phyloP scores from a whole-genome alignment of 2,888 invertebrate species.

The Philopedon plagiatum region DNA sequence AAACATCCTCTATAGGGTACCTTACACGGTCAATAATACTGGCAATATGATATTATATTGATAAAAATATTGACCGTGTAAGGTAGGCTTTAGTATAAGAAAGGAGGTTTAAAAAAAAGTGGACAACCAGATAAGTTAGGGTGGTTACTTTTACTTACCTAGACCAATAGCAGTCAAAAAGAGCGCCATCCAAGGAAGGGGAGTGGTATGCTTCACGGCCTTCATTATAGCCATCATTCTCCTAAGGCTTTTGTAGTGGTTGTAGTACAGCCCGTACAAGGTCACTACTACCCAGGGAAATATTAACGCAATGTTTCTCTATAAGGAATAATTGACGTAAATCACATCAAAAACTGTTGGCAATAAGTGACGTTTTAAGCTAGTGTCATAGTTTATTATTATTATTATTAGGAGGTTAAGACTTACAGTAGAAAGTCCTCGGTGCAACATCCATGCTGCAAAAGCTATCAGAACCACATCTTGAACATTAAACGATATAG shows the following conservation, averaged over 20 bases:
- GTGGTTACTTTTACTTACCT: too few relatives aligned
- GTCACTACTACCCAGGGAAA: slow-evolving; percentile 63
- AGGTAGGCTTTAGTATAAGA: too few relatives aligned
- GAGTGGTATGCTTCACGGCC: slow-evolving; percentile 53
- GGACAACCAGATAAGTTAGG: too few relatives aligned
- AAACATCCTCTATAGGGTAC: too few relatives aligned
- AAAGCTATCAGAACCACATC: slow-evolving; percentile 60
- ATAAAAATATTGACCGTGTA: too few relatives aligned
- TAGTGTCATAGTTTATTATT: too few relatives aligned
- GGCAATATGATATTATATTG: too few relatives aligned
- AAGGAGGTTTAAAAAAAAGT: too few relatives aligned
- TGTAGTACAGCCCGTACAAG: slow-evolving; percentile 61
- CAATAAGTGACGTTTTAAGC: too few relatives aligned
- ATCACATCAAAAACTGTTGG: neutral
- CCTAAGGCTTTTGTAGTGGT: slow-evolving; percentile 58
- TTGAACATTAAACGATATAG: slow-evolving; percentile 60
- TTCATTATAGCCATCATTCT: slow-evolving; percentile 59
- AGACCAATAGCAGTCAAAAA: slow-evolving; percentile 55
- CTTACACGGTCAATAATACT: too few relatives aligned
- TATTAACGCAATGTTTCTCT: slow-evolving; percentile 57
- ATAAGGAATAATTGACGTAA: slow-evolving; percentile 26
- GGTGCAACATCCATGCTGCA: slow-evolving; percentile 60
- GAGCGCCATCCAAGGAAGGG: slow-evolving; percentile 59
- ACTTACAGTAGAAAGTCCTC: slow-evolving; percentile 59
- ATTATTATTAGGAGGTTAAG: too few relatives aligned